Evolutionary conservation across 2,113 vertebrate genomes (phyloP).

Genomic region (Pogona vitticeps): DNA sequence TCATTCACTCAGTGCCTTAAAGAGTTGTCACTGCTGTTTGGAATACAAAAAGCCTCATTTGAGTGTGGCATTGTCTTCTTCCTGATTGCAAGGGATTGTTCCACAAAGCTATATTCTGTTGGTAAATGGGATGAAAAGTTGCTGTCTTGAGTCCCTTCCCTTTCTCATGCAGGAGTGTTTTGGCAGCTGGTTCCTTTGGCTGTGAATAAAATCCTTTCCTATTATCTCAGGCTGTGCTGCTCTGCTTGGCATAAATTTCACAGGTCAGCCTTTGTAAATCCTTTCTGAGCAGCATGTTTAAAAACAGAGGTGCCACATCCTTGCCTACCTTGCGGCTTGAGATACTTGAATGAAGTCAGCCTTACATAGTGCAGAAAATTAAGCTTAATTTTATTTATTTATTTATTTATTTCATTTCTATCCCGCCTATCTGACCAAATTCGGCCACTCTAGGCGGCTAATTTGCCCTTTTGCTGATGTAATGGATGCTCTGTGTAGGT

Average conservation of each 20-base stretch:
- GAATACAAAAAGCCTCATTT: background rate
- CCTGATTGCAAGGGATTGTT: background rate
- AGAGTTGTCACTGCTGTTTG: conserved; percentile 26
- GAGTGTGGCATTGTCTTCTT: conserved; percentile 29
- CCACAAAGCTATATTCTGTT: background rate
- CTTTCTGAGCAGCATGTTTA: background rate
- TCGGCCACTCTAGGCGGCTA: no score
- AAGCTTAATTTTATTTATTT: background rate
- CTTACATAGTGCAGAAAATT: background rate
- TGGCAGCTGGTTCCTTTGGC: conserved; percentile 50
- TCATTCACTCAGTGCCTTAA: conserved; percentile 10
- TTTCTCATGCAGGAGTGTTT: conserved; percentile 58
- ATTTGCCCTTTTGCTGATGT: background rate
- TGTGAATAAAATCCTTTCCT: conserved; percentile 45
- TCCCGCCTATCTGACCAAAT: no score
- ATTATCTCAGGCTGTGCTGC: background rate
- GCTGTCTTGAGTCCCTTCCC: conserved; percentile 42
- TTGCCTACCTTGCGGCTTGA: background rate
- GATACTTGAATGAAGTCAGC: background rate
- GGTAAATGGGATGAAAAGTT: conserved; percentile 6
- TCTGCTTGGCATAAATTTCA: background rate
- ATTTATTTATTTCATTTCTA: no score
- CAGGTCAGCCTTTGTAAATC: background rate
- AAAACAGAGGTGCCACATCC: no score
- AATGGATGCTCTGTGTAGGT: background rate